Base-by-base conservation (phyloP, 1,140 invertebrate species). In the Antheraea mylitta region DNA sequence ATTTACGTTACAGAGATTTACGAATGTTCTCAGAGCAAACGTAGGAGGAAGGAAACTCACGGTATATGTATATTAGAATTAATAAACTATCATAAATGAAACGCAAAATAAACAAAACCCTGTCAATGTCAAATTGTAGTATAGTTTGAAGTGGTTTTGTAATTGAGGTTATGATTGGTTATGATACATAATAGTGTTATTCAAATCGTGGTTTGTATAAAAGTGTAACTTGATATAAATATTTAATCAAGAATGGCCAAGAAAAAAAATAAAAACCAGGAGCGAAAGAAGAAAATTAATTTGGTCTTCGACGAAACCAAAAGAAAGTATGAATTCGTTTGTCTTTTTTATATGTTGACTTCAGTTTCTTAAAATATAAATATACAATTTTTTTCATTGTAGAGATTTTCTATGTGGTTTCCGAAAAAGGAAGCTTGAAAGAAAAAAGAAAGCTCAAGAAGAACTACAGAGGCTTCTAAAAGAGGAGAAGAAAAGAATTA, bases 331-430 rank as follows among this genome's bases (percentile, higher is more conserved):
- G 72, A 58, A 59, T 37, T 36, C 2, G 22, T 0, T 9, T 45
- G 9, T 58, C 3, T 45, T 64, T 58, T 66, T 66, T 58, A 36
- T 58, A 66, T 38, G 18, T 61, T 38, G 19, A n/a, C 58, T 63
- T 59, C 19, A 59, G 22, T 30, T 64, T 37, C 3, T n/a, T n/a
- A 42, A 18, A n/a, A 42, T 64, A 37, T 68, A n/a, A n/a, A n/a
- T n/a, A n/a, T n/a, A n/a, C n/a, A n/a, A n/a, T 70, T 45, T 58
- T 66, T 69, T 60, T 71, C 22, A 76, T 86, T 87, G 66, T 69
- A 93, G 92, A 86, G 95, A 96, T 53, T 97, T 96, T 83, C 87
- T 97, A 42, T 95, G 94, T 68, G 96, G 96, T 7, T 97, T 97
- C 89, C 95, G 93, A 58, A 96, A 96, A 87, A 90, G 96, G 73